Percentiles rank a stretch among this genome's conserved stretches.
These are phyloP conservation scores for Ceratina calcarata DNA, from an alignment of 1,140 invertebrate species.

Conservation along the genomic window DNA sequence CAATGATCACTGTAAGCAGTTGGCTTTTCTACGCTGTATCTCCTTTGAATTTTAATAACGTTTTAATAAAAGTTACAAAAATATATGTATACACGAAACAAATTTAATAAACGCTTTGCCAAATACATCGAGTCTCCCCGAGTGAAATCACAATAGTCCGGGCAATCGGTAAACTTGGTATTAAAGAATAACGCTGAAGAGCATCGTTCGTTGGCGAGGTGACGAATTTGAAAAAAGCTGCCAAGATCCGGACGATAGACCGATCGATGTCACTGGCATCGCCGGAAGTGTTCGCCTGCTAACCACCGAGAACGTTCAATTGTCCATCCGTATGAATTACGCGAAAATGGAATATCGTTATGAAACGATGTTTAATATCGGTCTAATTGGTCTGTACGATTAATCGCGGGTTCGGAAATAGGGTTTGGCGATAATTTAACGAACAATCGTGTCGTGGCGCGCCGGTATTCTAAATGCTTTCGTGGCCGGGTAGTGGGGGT, in stretches of 20 bases:
- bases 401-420: neutral
- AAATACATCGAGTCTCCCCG: constrained; percentile 2
- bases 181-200: neutral
- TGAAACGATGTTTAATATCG: constrained; percentile 18
- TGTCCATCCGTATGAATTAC: constrained; percentile 49
- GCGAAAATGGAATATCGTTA: constrained; percentile 7
- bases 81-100: constrained; percentile 19
- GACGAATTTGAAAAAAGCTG: constrained; percentile 10
- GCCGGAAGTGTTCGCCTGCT: constrained; percentile 65
- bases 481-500: constrained; percentile 60
- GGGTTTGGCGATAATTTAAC: neutral
- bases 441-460: neutral
- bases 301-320: constrained; percentile 51
- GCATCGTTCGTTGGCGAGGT: neutral
- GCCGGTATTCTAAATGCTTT: constrained; percentile 48
- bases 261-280: constrained; percentile 45
- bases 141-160: no score
- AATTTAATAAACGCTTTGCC: constrained; percentile 56
- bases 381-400: constrained; percentile 14
- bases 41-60: constrained; percentile 33
- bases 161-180: no score
- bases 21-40: constrained; percentile 42
- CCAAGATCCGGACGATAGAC: neutral
- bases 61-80: neutral
- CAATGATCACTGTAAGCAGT: constrained; percentile 24